Base-by-base conservation (phyloP, 30 jellyfish, hydroid and myxozoan genomes). In the Aurelia sp. region DNA sequence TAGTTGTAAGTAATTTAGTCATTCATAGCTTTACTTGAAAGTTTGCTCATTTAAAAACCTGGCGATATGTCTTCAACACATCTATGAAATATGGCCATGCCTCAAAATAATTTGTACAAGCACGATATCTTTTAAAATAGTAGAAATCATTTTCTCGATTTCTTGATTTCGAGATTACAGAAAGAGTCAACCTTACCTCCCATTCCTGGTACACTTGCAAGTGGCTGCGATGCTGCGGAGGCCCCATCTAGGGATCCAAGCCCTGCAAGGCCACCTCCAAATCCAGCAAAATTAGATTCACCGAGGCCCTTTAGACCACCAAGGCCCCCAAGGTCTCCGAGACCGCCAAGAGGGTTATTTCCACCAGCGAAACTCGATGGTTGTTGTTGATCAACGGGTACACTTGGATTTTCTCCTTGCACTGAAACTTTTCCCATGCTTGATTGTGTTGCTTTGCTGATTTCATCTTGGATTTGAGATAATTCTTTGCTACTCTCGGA, bases 341-440 rank as follows among this genome's bases (percentile, higher is more conserved):
- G 50, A 37, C 50, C 50, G 10, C 11, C 50, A 37, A 37, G 50
- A 37, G 50, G 50, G 50, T 37, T 37, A 37, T 37, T 37, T 37
- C 50, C 50, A 37, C 63, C 76, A n/a, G 62, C 3, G 62, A 27
- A 73, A 27, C 62, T 55, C 20, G 86, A 37, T 21, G 75, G 86
- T 10, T 73, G 62, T 27, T 60, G 74, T 13, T 66, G 80, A 20
- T 86, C 95, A 15, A 58, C 33, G 52, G 89, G 87, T 15, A 77
- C 96, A 66, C 53, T 62, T 47, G 79, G 88, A 60, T 94, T 84
- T 55, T 94, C 98, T 27, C 99, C 99, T 27, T 90, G 98, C 4
- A 94, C 99, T 58, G 98, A 84, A 10, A 94, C 99, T 70, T 94
- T 96, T 20, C 99, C 99, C 99, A 94, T 94, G 80, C 99, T 89